Base-by-base conservation (phyloP, 2,797 vertebrate species). In the Carcharodon carcharias region DNA sequence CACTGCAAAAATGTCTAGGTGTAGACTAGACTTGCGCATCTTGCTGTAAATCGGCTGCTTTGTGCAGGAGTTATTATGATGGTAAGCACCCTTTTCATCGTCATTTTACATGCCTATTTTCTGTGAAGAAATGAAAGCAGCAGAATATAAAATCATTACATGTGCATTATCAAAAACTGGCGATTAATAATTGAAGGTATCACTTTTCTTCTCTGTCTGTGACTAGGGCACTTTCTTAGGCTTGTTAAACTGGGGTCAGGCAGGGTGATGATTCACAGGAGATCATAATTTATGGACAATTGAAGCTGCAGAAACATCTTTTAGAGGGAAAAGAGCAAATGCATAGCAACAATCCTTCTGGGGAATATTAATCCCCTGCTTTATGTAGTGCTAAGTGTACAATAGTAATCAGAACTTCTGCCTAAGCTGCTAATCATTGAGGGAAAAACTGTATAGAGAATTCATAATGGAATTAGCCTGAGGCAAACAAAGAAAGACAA, bases 381-480 rank as follows among this genome's bases (percentile, higher is more conserved):
- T 99, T 99, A 99, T 99, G 99, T 99, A 99, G 99, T 99, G 99
- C 99, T 99, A 99, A 99, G 99, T 99, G 99, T 99, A 99, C 99
- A 99, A 99, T 99, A 99, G 99, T 99, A 99, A 99, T 99, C 99
- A 99, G 99, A 98, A 98, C 98, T 99, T 98, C 98, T 99, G 98
- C 98, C 99, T 98, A 99, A 99, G 98, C 98, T 99, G 98, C 99
- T 99, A 99, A 99, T 99, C 99, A 99, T 99, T 99, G 99, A 99
- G 98, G 98, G 99, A 98, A 99, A 99, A 98, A 98, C 99, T 99
- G 99, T 99, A 99, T 99, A 99, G 99, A 99, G 99, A 99, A 99
- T 99, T 99, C 99, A 99, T 99, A 99, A 99, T 99, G 99, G 99
- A 99, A 99, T 99, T 99, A 99, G 99, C 99, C 99, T 98, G 98